phyloP scores from a whole-genome alignment of 2,888 invertebrate genomes.

The Conus canariensis region DNA sequence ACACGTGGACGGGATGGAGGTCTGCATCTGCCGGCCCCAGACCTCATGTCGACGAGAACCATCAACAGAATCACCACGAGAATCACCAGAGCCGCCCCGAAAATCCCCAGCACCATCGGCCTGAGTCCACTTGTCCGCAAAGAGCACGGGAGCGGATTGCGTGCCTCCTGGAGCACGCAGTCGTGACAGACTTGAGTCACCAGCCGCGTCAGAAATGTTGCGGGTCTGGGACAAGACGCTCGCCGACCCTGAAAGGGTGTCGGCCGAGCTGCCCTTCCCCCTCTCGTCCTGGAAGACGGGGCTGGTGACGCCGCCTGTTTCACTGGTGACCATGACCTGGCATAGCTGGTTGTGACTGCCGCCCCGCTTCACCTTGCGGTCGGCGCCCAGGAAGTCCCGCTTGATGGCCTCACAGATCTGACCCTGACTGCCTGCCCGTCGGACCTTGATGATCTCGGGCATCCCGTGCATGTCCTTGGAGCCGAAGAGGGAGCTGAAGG shows the following conservation, averaged over 20 bases:
- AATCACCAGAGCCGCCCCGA: not conserved
- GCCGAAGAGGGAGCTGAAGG: not conserved
- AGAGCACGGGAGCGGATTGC: not conserved
- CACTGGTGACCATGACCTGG: conserved; percentile 16
- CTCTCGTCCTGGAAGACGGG: not conserved
- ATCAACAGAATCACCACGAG: not conserved
- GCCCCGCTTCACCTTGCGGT: conserved; percentile 15
- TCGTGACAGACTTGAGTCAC: not conserved
- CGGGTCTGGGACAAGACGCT: not conserved
- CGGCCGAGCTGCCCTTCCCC: not conserved
- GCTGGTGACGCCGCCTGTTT: not conserved
- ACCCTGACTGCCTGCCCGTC: conserved; percentile 28
- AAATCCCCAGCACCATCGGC: not conserved
- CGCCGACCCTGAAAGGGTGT: not conserved
- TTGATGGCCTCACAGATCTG: conserved; percentile 26
- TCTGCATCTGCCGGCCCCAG: not conserved
- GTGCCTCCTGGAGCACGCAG: not conserved
- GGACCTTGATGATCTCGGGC: not conserved
- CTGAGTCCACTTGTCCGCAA: conserved; percentile 18
- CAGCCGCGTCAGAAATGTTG: not conserved
- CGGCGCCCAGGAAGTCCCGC: not conserved
- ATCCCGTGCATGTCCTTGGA: not conserved
- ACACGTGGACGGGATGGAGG: not conserved
- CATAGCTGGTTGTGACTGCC: conserved; percentile 38
- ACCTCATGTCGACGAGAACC: not conserved